Percentiles rank a stretch among this genome's conserved stretches.
Evolutionary conservation across 2,888 invertebrate genomes (phyloP).

Genomic region (Temnothorax unifasciatus): DNA sequence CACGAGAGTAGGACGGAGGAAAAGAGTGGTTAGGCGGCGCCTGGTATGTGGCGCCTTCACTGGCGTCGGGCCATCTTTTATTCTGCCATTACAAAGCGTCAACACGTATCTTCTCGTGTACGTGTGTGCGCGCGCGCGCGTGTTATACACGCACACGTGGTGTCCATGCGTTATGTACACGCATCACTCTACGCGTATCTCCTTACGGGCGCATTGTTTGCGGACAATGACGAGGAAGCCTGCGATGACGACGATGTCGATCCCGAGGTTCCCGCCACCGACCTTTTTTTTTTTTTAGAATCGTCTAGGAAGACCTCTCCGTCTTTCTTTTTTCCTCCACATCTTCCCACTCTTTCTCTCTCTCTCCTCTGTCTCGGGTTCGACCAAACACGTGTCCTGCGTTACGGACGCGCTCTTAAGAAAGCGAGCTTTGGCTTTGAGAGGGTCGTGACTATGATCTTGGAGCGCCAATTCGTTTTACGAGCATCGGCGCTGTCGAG

Average conservation of each 20-base stretch:
- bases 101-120: constrained; percentile 78
- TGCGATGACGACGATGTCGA: constrained; percentile 22
- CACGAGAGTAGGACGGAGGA: constrained; percentile 58
- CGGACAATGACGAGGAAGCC: constrained; percentile 43
- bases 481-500: neutral
- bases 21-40: constrained; percentile 81
- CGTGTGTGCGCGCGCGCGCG: neutral
- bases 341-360: neutral
- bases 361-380: neutral
- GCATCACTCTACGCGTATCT: constrained; percentile 43
- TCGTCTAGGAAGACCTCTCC: constrained; percentile 11
- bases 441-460: constrained; percentile 33
- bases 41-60: constrained; percentile 85
- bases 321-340: neutral
- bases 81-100: constrained; percentile 83
- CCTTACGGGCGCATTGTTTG: constrained; percentile 50
- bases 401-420: constrained; percentile 29
- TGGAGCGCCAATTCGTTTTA: constrained; percentile 23
- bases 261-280: constrained; percentile 1
- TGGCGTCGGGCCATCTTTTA: constrained; percentile 85
- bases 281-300: constrained; percentile 49
- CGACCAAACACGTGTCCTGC: constrained; percentile 26
- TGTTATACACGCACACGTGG: neutral
- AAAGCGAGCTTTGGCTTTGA: constrained; percentile 23
- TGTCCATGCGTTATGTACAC: constrained; percentile 38